Evolutionary conservation across 2,888 invertebrate species (phyloP).

Genomic region (Dicranocentrus wangi): DNA sequence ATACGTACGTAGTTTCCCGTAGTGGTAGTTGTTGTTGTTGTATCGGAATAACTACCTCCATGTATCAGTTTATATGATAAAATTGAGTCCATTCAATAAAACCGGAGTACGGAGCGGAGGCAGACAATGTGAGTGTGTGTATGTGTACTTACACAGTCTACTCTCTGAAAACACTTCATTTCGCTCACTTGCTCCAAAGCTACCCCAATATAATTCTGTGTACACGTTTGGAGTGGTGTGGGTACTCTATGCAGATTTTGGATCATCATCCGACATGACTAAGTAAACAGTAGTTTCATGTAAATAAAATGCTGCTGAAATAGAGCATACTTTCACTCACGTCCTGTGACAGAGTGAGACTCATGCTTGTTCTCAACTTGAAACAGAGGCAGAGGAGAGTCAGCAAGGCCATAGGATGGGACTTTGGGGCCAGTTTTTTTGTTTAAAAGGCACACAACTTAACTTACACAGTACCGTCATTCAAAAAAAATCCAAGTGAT

Average conservation of each 20-base stretch:
- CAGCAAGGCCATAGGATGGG: constrained; percentile 20
- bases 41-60: too few relatives aligned
- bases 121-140: too few relatives aligned
- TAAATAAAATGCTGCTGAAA: constrained; percentile 32
- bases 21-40: too few relatives aligned
- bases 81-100: too few relatives aligned
- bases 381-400: neutral
- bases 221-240: neutral
- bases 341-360: neutral
- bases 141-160: too few relatives aligned
- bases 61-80: too few relatives aligned
- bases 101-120: too few relatives aligned
- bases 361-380: neutral
- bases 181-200: neutral
- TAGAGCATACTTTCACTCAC: constrained; percentile 27
- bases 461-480: neutral
- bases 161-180: constrained; percentile 1
- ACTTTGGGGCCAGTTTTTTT: constrained; percentile 24
- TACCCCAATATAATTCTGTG: too few relatives aligned
- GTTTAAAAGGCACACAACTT: constrained; percentile 14
- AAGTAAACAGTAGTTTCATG: constrained; percentile 35
- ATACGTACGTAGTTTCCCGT: neutral
- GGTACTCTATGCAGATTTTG: constrained; percentile 15
- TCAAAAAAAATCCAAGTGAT: constrained; percentile 25
- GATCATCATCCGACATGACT: constrained; percentile 27